Evolutionary conservation across 1,140 invertebrate genomes (phyloP), one percentile per base, ranked within the genome.

Genomic region (Lepidurus apus): DNA sequence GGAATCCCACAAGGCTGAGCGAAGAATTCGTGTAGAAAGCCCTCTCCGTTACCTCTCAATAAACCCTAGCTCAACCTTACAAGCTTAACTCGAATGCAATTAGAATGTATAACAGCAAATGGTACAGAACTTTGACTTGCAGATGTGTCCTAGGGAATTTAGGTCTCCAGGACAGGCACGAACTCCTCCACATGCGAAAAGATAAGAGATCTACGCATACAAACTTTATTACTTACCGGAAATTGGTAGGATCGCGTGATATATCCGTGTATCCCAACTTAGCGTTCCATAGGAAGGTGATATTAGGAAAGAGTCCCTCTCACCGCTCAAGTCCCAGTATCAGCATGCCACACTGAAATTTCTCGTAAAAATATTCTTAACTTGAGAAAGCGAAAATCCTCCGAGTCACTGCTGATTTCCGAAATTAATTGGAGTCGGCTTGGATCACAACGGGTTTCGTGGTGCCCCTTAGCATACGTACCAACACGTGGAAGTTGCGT

Each of bases 191-290:
- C 13, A 17, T 65, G 53, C 47, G 7, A 21, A 9, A 65, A 17
- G 21, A 65, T n/a, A 65, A n/a, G 53, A 17, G 53, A 65, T 21
- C 53, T 7, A 34, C 34, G 34, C 34, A 34, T 34, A 34, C 34
- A 34, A 34, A 34, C 34, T 34, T 34, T 34, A 34, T 34, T 34
- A 65, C 53, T 65, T 65, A 65, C 53, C 53, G 53, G 53, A 65
- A 65, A 65, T 7, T 65, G 53, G 53, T 65, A 65, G 53, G 53
- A 65, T 65, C 13, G 53, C 53, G 53, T 65, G 53, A 65, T 65
- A 65, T 65, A 65, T 65, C 53, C 53, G 53, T 65, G 53, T 65
- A 65, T 65, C 21, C 53, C 53, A 65, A 65, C 13, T 65, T 65
- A 65, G 53, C 17, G 53, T 9, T 65, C 53, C 53, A 65, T 65